Conservation (phyloP, 2,113 vertebrate genomes). For the Pelobates fuscus region DNA sequence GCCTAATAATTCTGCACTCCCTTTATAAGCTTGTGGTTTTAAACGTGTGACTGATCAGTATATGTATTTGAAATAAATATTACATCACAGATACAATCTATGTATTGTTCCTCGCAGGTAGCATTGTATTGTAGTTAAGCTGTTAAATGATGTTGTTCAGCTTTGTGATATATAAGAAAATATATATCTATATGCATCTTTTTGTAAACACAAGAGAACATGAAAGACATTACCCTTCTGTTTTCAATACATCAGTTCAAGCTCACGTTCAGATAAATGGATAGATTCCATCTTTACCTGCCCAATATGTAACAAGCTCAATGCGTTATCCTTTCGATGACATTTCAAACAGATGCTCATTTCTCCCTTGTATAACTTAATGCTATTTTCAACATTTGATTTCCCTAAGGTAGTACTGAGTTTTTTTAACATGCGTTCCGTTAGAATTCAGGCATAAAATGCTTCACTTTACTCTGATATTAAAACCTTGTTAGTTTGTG, state of each 20-base stretch:
- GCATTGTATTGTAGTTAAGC: too few relatives aligned
- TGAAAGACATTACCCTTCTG: background rate
- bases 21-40: too few relatives aligned
- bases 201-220: background rate
- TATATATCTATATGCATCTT: background rate
- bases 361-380: conserved; percentile 46
- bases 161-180: too few relatives aligned
- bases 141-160: too few relatives aligned
- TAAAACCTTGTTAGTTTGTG: conserved; percentile 30
- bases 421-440: conserved; percentile 30
- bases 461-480: conserved; percentile 23
- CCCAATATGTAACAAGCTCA: conserved; percentile 33
- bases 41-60: too few relatives aligned
- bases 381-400: conserved; percentile 45
- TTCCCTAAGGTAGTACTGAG: conserved; percentile 41
- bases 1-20: too few relatives aligned
- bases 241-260: too few relatives aligned
- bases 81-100: too few relatives aligned
- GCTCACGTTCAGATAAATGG: conserved; percentile 33
- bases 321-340: conserved; percentile 43
- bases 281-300: conserved; percentile 44
- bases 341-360: conserved; percentile 50
- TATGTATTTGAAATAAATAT: too few relatives aligned
- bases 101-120: too few relatives aligned
- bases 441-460: conserved; percentile 28